phyloP scores from a whole-genome alignment of 2,888 invertebrate species.

The Caenorhabditis sp. region DNA sequence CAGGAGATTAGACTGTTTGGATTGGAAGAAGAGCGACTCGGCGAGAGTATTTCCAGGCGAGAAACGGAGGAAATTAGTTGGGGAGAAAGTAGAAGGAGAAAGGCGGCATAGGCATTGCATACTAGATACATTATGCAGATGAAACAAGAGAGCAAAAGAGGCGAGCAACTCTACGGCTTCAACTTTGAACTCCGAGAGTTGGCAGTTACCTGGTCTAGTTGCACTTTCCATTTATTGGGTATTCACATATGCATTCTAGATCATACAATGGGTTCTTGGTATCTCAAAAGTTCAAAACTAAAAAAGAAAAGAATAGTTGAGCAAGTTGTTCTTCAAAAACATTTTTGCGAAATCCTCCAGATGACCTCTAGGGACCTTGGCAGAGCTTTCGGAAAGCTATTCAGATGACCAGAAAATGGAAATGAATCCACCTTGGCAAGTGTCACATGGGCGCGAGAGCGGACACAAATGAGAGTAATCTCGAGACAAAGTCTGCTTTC shows the following conservation, averaged over 20 bases:
- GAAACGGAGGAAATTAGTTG: constrained; percentile 6
- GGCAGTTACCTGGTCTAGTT: no score
- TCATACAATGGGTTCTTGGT: no score
- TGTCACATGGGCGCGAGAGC: not conserved
- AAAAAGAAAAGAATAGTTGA: no score
- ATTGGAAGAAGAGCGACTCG: not conserved
- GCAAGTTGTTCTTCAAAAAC: no score
- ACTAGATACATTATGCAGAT: constrained; percentile 6
- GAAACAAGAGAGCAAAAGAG: not conserved
- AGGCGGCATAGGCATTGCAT: not conserved
- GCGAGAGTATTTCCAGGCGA: not conserved
- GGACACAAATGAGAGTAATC: constrained; percentile 11
- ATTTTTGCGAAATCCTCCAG: no score
- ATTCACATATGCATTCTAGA: no score
- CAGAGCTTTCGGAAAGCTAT: no score
- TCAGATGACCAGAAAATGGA: not conserved
- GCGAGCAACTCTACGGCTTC: not conserved
- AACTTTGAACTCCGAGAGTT: constrained; percentile 5
- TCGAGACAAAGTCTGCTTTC: constrained; percentile 1
- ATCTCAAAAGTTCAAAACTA: no score
- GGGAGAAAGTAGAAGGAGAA: constrained; percentile 8
- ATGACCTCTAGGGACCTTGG: no score
- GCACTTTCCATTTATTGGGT: no score
- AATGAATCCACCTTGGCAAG: not conserved
- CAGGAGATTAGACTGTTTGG: constrained; percentile 3